Evolutionary conservation across 2,888 invertebrate species (phyloP), one percentile per base, ranked within the genome.

Genomic region (Philaethria dido): DNA sequence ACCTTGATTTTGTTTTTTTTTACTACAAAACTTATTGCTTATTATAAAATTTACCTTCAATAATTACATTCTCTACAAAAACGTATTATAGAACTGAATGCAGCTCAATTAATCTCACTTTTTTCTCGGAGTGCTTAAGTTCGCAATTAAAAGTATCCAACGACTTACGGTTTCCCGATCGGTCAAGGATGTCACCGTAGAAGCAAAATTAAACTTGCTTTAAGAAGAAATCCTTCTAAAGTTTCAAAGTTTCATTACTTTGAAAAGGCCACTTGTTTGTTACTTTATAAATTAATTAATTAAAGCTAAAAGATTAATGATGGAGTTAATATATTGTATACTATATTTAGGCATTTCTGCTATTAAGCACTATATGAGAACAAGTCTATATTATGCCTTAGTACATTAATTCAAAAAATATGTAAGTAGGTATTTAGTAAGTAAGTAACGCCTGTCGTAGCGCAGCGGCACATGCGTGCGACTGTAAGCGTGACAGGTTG

Each of bases 81-180:
- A 68, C 62, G 68, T 69, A 65, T 65, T 68, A 66, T 69, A 66
- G 66, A 70, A 73, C 62, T 69, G 70, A 66, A 69, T 68, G 71
- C 66, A 71, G 72, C 67, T 72, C 70, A 69, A 73, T 75, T 70
- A 69, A 69, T 72, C 69, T 71, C 63, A 60, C 48, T 71, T 73
- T 73, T 69, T 70, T 63, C 67, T 72, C 59, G 67, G 55, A 70
- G 66, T 65, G 71, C 72, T 74, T 74, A 70, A 73, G 71, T 67
- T 69, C 14, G 70, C 68, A 76, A 75, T 75, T 74, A 76, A 75
- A 74, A 73, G 72, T 73, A 72, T 70, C 69, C 72, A 75, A 74
- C 72, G 73, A 73, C 70, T 66, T 69, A 66, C 66, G 68, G 73
- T 71, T 69, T 73, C 69, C 64, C 70, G 68, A 75, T 77, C 73